Evolutionary conservation across 2,797 vertebrate species (phyloP), one percentile per base, ranked within the genome.

Genomic region (Coracias cyanogaster): DNA sequence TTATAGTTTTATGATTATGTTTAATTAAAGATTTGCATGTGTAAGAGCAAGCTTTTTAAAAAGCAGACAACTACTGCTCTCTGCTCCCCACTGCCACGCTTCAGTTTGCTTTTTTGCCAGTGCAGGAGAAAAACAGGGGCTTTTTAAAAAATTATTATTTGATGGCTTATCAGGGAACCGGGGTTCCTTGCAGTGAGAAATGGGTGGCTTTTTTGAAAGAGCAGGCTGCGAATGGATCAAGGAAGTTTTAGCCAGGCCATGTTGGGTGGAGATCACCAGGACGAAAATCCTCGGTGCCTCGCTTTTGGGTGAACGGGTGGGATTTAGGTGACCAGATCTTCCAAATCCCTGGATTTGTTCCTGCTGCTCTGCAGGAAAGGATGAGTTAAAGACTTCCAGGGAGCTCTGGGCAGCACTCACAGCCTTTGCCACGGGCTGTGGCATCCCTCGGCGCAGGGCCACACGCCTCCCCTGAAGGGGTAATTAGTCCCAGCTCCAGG

Each of bases 1-100:
- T 96, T 97, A 94, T 82, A 86, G 94, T 91, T 96, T 97, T 96
- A 97, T 90, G 94, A 97, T 87, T 96, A 93, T 93, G 94, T 96
- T 97, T 97, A 96, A 96, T 97, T 97, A 97, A 97, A 98, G 96
- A 95, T 95, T 95, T 96, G 90, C 91, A 91, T 94, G 95, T 96
- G 92, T 65, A 90, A 95, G 86, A 95, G 82, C 93, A 93, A 79
- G 95, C 82, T 92, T 97, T 86, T 94, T n/a, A 90, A 81, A 92
- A 70, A 65, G 70, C 94, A 71, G 39, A 54, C 89, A 90, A 82
- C 87, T 70, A 60, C 94, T 58, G 73, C 69, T 60, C 77, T 82
- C 96, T 92, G 82, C 93, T 96, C 85, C 80, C 83, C 0, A 9
- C 51, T 26, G 69, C 66, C 66, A 9, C 67, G 55, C 90, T 64